A percentile compares a stretch with the other conserved stretches of the same genome.
phyloP scores from a whole-genome alignment of 1,140 invertebrate species.

The Linepithema humile region DNA sequence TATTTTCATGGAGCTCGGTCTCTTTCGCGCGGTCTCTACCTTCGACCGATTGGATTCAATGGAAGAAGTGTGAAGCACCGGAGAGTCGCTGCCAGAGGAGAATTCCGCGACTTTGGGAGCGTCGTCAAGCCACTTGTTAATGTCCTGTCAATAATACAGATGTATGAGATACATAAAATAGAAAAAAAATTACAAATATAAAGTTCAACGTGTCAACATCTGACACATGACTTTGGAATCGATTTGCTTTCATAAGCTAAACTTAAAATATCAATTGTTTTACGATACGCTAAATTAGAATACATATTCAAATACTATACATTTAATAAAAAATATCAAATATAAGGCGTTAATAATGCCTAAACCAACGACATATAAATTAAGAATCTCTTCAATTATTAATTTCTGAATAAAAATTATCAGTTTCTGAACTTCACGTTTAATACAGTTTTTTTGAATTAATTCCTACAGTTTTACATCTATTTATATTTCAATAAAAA shows the following conservation, averaged over 20 bases:
- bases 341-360: too few species aligned
- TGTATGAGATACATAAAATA: background rate
- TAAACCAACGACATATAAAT: background rate
- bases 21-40: conserved; percentile 74
- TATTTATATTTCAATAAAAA: background rate
- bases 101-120: conserved; percentile 90
- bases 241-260: background rate
- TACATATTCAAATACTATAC: too few species aligned
- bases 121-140: conserved; percentile 94
- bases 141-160: too few species aligned
- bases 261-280: background rate
- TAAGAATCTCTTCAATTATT: background rate
- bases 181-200: background rate
- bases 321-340: background rate
- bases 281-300: too few species aligned
- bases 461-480: background rate
- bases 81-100: conserved; percentile 90
- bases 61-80: conserved; percentile 79
- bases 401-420: background rate
- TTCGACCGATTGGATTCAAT: conserved; percentile 72
- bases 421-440: background rate
- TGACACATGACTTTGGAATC: background rate
- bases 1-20: conserved; percentile 76
- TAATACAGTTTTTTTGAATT: background rate
- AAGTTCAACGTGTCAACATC: too few species aligned